Base-by-base conservation (phyloP, 2,888 invertebrate genomes). In the Pteria penguin region DNA sequence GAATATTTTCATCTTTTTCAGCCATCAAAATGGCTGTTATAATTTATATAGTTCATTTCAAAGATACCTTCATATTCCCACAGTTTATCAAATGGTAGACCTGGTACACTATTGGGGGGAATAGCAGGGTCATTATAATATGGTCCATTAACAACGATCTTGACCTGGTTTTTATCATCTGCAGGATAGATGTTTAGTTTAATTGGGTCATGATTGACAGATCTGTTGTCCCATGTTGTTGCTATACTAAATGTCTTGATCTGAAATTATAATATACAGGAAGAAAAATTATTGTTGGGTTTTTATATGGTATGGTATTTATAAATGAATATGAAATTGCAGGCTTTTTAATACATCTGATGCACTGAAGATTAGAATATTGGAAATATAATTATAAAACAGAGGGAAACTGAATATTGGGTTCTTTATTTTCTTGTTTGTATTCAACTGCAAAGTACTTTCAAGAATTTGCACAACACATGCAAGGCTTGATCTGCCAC, bases 1-100 rank as follows among this genome's bases (percentile, higher is more conserved):
- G n/a, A n/a, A n/a, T n/a, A n/a, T n/a, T n/a, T n/a, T n/a, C n/a
- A n/a, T n/a, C n/a, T n/a, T n/a, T n/a, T n/a, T n/a, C n/a, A n/a
- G n/a, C n/a, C n/a, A n/a, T n/a, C n/a, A n/a, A n/a, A n/a, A n/a
- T n/a, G n/a, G n/a, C 14, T 36, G 8, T 14, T 14, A 11, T 36
- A 14, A 36, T 11, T 36, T 36, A 36, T 11, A 36, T 5, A 36
- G 14, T 36, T 36, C 14, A 36, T 11, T 11, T 11, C 5, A 36
- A 36, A 36, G 5, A 58, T 66, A 92, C 92, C 92, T 90, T 93
- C 93, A 82, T 92, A 92, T 55, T 93, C 89, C 92, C 92, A 93
- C 2, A 93, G 89, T 60, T 89, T 83, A 22, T 84, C 85, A 76
- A 91, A 92, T 14, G 93, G 89, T 73, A 90, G 80, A 1, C 91